Evolutionary conservation across 2,113 vertebrate species (phyloP), one percentile per base, ranked within the genome.

Genomic region (Astatotilapia flaviijosephi): DNA sequence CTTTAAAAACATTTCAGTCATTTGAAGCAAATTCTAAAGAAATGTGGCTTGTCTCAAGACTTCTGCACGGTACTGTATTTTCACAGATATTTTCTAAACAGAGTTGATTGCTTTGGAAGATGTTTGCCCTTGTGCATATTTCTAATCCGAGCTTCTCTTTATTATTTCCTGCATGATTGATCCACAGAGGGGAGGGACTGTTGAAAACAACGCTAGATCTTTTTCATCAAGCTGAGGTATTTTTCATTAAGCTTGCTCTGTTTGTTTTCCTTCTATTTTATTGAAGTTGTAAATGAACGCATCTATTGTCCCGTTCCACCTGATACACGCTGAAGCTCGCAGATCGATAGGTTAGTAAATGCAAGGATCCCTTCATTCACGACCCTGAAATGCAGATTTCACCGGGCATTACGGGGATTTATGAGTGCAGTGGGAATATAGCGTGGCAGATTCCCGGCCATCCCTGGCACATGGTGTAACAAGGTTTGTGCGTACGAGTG

Each of bases 191-290:
- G 89, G 99, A 99, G 93, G 99, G 99, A 51, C 97, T 99, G 80
- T 95, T 99, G 93, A 99, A 98, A 96, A 98, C 98, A 65, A 99
- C 97, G 9, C 96, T 98, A 87, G 98, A 99, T 95, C 96, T 99
- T 93, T 98, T 98, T 96, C 97, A 98, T 93, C 98, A 99, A 91
- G 97, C 98, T 58, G 98, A 99, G 97, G 99, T 99, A 97, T 99
- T 93, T 98, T 98, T 96, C 97, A 98, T 93, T 98, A 99, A 91
- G 97, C 97, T 75, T 85, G 5, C 23, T 85, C 51, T 68, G 10
- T 51, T 83, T 68, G 62, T 68, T 79, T 83, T 42, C 54, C 12
- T 54, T 37, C 33, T 13, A 5, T 75, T 88, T 77, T 58, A 79
- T 84, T 15, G 5, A 92, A 60, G 28, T 62, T 54, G 49, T 49